phyloP scores from a whole-genome alignment of 2,888 invertebrate species.

The Congeria kusceri region DNA sequence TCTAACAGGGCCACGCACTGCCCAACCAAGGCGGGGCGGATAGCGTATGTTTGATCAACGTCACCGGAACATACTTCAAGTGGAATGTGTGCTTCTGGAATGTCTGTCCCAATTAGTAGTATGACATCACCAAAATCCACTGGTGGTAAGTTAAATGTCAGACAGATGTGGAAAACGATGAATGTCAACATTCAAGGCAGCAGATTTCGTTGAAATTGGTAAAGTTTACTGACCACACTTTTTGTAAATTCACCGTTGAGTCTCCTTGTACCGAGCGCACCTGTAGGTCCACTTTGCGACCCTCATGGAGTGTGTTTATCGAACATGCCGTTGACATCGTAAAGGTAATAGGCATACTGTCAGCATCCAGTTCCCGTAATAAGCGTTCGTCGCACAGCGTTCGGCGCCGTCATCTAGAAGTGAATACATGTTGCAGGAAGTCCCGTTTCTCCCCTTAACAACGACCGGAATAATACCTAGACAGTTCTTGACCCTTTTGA shows the following conservation, averaged over 20 bases:
- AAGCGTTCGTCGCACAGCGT: conserved; percentile 13
- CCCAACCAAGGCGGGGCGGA: conserved; percentile 24
- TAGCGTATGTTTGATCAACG: conserved; percentile 16
- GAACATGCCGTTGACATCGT: conserved; percentile 8
- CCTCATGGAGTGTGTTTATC: not conserved
- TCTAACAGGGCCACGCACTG: conserved; percentile 6
- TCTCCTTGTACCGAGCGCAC: not conserved
- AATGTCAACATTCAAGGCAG: conserved; percentile 11
- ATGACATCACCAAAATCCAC: conserved; percentile 11
- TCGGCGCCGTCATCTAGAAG: not conserved
- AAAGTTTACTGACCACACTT: conserved; percentile 25
- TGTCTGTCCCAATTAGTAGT: conserved; percentile 17
- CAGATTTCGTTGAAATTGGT: conserved; percentile 19
- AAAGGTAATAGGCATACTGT: conserved; percentile 14
- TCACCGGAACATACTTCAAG: conserved; percentile 10
- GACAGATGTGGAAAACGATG: conserved; percentile 2
- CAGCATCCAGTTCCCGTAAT: not conserved
- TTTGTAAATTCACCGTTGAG: not conserved
- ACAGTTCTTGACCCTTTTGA: not conserved
- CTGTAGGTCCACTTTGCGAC: not conserved
- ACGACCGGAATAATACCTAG: not conserved
- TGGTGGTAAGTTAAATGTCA: not conserved
- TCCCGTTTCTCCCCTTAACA: not conserved
- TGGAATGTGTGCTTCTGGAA: conserved; percentile 13
- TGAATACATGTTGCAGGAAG: not conserved